Percentiles rank a stretch among this genome's conserved stretches.
Evolutionary conservation across 2,888 invertebrate species (phyloP).

Genomic region (Lamellibrachia columna): DNA sequence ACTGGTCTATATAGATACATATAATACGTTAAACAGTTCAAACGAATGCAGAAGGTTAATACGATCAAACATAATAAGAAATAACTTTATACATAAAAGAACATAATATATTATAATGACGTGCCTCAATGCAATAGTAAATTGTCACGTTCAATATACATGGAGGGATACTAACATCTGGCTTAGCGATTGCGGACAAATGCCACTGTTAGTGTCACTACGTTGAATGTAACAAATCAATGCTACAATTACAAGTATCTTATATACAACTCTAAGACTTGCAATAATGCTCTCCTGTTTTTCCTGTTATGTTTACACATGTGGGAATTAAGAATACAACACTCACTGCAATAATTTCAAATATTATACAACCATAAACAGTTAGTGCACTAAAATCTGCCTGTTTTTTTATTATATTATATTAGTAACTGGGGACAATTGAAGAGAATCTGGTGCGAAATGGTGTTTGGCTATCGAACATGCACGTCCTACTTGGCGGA

Average conservation of each 20-base stretch:
- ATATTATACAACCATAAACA: too few species aligned
- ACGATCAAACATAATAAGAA: background rate
- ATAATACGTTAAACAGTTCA: constrained; percentile 24
- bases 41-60: background rate
- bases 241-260: background rate
- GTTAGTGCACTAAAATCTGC: background rate
- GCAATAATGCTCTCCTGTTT: background rate
- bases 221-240: background rate
- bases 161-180: background rate
- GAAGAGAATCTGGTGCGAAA: background rate
- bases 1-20: too few species aligned
- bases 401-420: background rate
- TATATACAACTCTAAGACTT: background rate
- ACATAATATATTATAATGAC: too few species aligned
- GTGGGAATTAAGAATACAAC: background rate
- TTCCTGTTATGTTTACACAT: background rate
- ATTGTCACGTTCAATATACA: too few species aligned
- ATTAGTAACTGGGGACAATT: background rate
- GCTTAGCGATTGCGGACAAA: background rate
- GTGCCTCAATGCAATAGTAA: too few species aligned
- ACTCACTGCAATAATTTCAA: background rate
- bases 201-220: background rate
- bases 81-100: background rate
- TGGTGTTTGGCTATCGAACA: background rate
- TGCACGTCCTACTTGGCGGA: background rate